phyloP scores from a whole-genome alignment of 2,888 invertebrate species.

The Amphipyra tragopoginis region DNA sequence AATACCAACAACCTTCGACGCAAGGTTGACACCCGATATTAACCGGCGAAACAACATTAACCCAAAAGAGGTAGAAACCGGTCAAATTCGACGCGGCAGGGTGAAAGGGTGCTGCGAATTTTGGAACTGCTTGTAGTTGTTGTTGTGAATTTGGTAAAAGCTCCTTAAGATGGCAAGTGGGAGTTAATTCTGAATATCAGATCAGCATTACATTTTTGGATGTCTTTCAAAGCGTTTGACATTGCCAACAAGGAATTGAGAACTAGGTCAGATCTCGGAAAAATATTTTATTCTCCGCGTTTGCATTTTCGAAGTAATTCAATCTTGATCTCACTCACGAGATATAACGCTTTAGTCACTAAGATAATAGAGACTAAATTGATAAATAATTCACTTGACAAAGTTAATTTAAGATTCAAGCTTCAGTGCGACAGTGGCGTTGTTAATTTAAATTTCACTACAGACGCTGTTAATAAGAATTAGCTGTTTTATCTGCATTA shows the following conservation, averaged over 20 bases:
- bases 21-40: constrained; percentile 68
- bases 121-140: constrained; percentile 9
- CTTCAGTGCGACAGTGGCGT: constrained; percentile 37
- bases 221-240: not conserved
- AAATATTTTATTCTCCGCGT: not conserved
- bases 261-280: not conserved
- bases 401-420: constrained; percentile 36
- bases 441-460: constrained; percentile 46
- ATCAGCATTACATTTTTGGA: not conserved
- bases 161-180: not conserved
- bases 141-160: constrained; percentile 17
- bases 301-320: too few species aligned
- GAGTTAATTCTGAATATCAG: not conserved
- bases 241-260: not conserved
- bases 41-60: constrained; percentile 62
- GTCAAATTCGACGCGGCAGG: constrained; percentile 48
- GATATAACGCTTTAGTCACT: constrained; percentile 3
- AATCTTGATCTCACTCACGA: not conserved
- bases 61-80: constrained; percentile 63
- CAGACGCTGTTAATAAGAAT: constrained; percentile 35
- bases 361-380: constrained; percentile 26
- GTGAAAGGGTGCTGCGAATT: constrained; percentile 33
- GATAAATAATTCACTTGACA: constrained; percentile 34
- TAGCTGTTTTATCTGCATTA: constrained; percentile 34
- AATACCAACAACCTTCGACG: constrained; percentile 62